Evolutionary conservation across 2,797 vertebrate genomes (phyloP).

Genomic region (Arrhamphus sclerolepis): DNA sequence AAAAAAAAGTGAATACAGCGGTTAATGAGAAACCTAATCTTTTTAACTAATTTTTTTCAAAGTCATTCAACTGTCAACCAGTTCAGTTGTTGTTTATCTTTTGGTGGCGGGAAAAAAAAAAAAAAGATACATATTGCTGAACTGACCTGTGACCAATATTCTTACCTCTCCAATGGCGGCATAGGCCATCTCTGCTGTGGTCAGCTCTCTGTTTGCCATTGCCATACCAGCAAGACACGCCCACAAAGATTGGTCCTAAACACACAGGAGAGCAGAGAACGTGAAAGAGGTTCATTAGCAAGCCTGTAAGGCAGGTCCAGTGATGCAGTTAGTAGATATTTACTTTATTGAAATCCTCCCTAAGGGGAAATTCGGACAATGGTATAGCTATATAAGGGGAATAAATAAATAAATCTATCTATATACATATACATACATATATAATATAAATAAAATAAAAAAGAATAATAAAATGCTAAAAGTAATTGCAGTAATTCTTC

Average conservation of each 20-base stretch:
- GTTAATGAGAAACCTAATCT: neutral
- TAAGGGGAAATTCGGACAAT: no score
- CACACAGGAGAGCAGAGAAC: constrained; percentile 30
- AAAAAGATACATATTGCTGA: neutral
- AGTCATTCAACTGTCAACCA: neutral
- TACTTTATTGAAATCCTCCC: no score
- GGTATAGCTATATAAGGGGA: no score
- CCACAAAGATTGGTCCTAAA: constrained; percentile 92
- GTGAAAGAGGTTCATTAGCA: no score
- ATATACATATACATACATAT: no score
- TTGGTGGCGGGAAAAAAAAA: no score
- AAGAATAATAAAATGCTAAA: no score
- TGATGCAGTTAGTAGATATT: no score
- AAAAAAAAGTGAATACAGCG: neutral
- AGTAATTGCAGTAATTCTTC: no score
- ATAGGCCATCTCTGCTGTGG: constrained; percentile 92
- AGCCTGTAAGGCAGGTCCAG: no score
- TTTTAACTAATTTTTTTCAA: neutral
- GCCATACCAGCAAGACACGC: constrained; percentile 96
- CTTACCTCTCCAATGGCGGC: constrained; percentile 92
- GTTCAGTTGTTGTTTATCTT: neutral
- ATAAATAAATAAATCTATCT: no score
- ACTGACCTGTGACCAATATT: constrained; percentile 1
- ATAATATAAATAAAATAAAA: no score
- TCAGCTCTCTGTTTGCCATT: constrained; percentile 89